phyloP scores from a whole-genome alignment of 2,113 vertebrate genomes.

The Struthio camelus region DNA sequence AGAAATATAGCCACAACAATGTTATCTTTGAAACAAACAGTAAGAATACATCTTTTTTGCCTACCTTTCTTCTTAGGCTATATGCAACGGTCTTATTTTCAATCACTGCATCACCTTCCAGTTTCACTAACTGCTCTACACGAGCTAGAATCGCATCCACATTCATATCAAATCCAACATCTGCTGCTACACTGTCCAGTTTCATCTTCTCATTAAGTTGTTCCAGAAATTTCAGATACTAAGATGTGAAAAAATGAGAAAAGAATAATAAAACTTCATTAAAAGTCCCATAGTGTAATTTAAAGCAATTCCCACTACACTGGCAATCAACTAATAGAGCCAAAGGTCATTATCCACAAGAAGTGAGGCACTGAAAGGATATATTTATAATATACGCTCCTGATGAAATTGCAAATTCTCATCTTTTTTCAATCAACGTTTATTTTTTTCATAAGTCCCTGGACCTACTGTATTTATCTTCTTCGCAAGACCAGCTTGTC shows the following conservation, averaged over 20 bases:
- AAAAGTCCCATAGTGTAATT: background rate
- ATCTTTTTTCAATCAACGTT: background rate
- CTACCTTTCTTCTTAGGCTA: constrained; percentile 89
- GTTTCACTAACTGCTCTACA: constrained; percentile 82
- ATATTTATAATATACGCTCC: background rate
- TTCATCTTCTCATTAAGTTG: constrained; percentile 86
- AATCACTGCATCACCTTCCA: constrained; percentile 81
- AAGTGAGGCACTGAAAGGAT: background rate
- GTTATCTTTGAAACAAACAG: background rate
- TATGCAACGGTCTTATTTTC: constrained; percentile 84
- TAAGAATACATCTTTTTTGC: background rate
- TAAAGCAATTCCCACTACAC: background rate
- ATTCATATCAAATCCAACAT: constrained; percentile 89
- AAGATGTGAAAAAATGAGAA: background rate
- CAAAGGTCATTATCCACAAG: background rate
- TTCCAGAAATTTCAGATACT: constrained; percentile 90
- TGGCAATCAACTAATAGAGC: rapidly evolving
- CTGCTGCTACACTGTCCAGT: constrained; percentile 78
- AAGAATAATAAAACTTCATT: background rate
- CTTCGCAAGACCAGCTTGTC: background rate
- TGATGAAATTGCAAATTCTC: background rate
- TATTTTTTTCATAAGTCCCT: background rate
- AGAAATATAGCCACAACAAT: background rate
- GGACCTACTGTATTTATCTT: background rate
- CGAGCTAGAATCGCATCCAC: constrained; percentile 82